Evolutionary conservation across 2,113 vertebrate genomes (phyloP).

Genomic region (Edolisoma coerulescens): DNA sequence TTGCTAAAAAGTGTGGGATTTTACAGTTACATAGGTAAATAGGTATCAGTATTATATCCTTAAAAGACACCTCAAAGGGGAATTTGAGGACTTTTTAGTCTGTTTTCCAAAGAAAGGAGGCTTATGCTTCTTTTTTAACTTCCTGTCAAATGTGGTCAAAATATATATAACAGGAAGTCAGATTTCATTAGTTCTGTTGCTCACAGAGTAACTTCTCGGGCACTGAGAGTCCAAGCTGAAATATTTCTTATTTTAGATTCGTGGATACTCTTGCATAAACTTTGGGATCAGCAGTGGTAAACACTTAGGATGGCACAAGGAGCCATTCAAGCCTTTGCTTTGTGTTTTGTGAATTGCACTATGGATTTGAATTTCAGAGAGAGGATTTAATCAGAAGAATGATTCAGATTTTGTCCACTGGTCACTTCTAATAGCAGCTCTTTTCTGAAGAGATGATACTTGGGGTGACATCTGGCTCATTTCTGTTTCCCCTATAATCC

Average conservation of each 20-base stretch:
- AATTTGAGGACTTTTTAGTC: background rate
- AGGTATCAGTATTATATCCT: background rate
- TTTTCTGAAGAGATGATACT: background rate
- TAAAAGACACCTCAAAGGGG: background rate
- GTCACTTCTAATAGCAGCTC: background rate
- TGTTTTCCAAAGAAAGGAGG: background rate
- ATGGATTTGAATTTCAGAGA: background rate
- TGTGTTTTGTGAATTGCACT: background rate
- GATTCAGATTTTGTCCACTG: background rate
- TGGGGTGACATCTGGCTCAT: background rate
- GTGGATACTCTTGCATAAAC: background rate
- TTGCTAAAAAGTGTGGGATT: background rate
- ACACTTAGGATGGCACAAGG: background rate
- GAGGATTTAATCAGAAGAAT: background rate
- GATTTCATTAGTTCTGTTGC: background rate
- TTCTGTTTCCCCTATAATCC: background rate
- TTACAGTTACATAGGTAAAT: background rate
- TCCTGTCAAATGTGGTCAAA: background rate
- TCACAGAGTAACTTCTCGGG: background rate
- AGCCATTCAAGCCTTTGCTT: background rate
- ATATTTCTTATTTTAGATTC: background rate
- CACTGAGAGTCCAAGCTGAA: background rate
- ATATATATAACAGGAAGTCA: background rate
- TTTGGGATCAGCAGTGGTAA: background rate
- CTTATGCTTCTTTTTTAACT: background rate